Base-by-base conservation (phyloP, 53 echinoderm and acorn worm genomes). In the Echinometra lucunter region DNA sequence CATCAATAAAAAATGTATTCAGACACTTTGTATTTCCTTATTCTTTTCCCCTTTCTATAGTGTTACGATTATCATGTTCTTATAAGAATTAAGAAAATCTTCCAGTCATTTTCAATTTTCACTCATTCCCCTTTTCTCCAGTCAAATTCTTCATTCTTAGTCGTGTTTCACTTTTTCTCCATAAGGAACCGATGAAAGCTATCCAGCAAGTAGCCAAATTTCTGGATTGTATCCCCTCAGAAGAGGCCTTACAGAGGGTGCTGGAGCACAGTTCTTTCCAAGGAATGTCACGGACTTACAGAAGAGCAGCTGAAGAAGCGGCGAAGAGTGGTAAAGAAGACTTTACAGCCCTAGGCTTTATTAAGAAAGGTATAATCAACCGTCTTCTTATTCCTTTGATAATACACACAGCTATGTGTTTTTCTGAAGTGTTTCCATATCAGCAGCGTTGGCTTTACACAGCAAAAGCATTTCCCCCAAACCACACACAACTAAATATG, bases 221-320 rank as follows among this genome's bases (percentile, higher is more conserved):
- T 58, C 58, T 89, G 5, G 58, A 37, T 11, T 60, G 89, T 19
- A 37, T 60, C 21, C 89, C 60, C 1, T 89, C 60, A 35, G 89
- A 89, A 58, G 89, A 89, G 11, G 30, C 89, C 19, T 89, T 89
- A 17, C 60, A 89, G 28, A 35, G 89, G 8, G 60, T 89, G 37
- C 2, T 89, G 17, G 58, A 45, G 30, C 32, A 89, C 58, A 57
- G 89, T 45, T 57, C 57, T 37, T 45, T 89, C 37, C 35, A 32
- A 58, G 37, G 37, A 40, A 89, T 89, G 89, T 44, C 44, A 49
- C 44, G 37, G 49, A 89, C 89, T 2, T 89, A 89, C 35, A 49
- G 28, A 34, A 40, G 40, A 23, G 89, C 28, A 11, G 35, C 58
- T 23, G 89, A 75, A 75, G 40, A 75, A 18, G 75, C 75, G 21